Evolutionary conservation across 2,888 invertebrate genomes (phyloP), one percentile per base, ranked within the genome.

Genomic region (Cantharis nigra): DNA sequence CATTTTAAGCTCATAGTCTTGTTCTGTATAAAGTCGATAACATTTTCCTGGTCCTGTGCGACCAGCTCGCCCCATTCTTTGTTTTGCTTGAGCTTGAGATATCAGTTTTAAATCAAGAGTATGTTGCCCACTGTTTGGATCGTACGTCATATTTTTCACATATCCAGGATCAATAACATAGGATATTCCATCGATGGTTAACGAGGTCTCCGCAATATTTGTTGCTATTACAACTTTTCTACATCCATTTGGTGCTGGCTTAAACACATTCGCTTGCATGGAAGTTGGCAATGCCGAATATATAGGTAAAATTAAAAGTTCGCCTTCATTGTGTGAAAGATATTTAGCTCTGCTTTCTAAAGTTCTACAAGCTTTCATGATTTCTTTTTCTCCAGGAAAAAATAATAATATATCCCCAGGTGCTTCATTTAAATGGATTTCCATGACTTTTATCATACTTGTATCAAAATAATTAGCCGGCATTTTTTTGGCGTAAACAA

Each of bases 161-260:
- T 99, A 99, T 0, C 99, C 99, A 0, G 99, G 99, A 90, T 99
- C 99, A 0, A 99, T 98, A 1, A 99, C 99, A 87, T 99, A 99
- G 88, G 96, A 99, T 80, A 99, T 99, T n/a, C 33, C 33, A 49
- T 49, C 33, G 11, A 49, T 49, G 11, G 33, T 49, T 3, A 49
- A 11, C 2, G 98, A 99, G 0, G 99, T 99, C 89, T 99, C 99
- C 0, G 99, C 99, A 83, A 99, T 99, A 86, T 99, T 99, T 1
- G 99, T 99, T 0, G 99, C 99, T 81, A 99, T 98, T 0, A 99
- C 98, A 65, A 97, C 96, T 90, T 99, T 99, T 74, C 98, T 91
- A n/a, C 98, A 97, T 0, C 99, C 99, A 0, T 98, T 97, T 0
- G 99, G 99, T 0, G 99, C 98, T 0, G 99, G 98, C 83, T 99